These are phyloP conservation scores for Epizoanthus fatuus DNA, from an alignment of 92 coral and sea anemone genomes.

Conservation along the genomic window DNA sequence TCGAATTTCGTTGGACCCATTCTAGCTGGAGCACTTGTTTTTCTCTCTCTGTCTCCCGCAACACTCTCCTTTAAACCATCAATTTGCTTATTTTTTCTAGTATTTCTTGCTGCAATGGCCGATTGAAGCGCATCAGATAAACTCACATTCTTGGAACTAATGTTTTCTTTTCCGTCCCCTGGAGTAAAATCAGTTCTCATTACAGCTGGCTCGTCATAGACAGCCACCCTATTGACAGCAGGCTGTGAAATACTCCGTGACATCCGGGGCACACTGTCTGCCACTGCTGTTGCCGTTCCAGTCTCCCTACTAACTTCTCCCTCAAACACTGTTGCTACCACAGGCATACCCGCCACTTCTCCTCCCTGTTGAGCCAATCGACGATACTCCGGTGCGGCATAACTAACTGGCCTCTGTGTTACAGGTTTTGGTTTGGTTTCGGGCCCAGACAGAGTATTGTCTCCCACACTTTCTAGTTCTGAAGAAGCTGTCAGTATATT, in stretches of 20 bases:
- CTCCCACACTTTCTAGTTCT: conserved; percentile 20
- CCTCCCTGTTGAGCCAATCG: conserved; percentile 6
- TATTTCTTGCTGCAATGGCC: conserved; percentile 85
- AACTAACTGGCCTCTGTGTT: conserved; percentile 59
- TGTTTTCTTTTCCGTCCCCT: neutral
- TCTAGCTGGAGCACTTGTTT: conserved; percentile 71
- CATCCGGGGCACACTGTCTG: neutral
- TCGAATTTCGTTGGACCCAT: conserved; percentile 55
- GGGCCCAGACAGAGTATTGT: conserved; percentile 17
- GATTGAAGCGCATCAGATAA: conserved; percentile 82
- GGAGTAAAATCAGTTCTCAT: conserved; percentile 4
- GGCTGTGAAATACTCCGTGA: conserved; percentile 42
- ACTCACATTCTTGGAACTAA: conserved; percentile 43
- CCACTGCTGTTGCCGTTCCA: neutral
- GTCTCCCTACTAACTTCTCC: neutral
- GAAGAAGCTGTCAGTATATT: conserved; percentile 40
- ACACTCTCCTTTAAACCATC: neutral
- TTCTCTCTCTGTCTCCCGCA: conserved; percentile 51
- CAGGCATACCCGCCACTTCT: neutral
- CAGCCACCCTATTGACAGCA: neutral
- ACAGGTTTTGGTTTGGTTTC: conserved; percentile 42
- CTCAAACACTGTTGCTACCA: too few species aligned
- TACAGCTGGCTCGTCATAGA: neutral
- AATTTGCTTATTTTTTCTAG: conserved; percentile 37
- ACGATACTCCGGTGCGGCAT: conserved; percentile 45